These are phyloP conservation scores for Bombyx mori DNA, from an alignment of 1,140 invertebrate genomes.

Conservation along the genomic window ASM3026992v2 NC_085113.1:5570501-5571000, in stretches of 20 bases:
- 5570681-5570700: neutral
- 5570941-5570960: slow-evolving; percentile 83
- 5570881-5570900: neutral
- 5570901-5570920: neutral
- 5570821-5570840: slow-evolving; percentile 97
- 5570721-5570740: slow-evolving; percentile 49
- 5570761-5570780: slow-evolving; percentile 81
- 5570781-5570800: slow-evolving; percentile 86
- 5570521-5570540: too few species aligned
- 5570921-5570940: neutral
- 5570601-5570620: too few species aligned
- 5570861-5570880: neutral
- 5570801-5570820: slow-evolving; percentile 91
- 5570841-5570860: slow-evolving; percentile 96
- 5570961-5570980: slow-evolving; percentile 97
- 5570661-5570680: neutral
- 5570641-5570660: neutral
- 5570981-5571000: slow-evolving; percentile 96
- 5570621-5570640: too few species aligned
- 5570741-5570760: slow-evolving; percentile 73
- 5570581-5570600: too few species aligned
- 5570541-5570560: too few species aligned
- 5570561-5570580: too few species aligned
- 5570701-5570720: slow-evolving; percentile 51
- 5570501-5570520: too few species aligned